Conservation (phyloP, 2,797 vertebrate genomes). For the Garrulus glandarius region DNA sequence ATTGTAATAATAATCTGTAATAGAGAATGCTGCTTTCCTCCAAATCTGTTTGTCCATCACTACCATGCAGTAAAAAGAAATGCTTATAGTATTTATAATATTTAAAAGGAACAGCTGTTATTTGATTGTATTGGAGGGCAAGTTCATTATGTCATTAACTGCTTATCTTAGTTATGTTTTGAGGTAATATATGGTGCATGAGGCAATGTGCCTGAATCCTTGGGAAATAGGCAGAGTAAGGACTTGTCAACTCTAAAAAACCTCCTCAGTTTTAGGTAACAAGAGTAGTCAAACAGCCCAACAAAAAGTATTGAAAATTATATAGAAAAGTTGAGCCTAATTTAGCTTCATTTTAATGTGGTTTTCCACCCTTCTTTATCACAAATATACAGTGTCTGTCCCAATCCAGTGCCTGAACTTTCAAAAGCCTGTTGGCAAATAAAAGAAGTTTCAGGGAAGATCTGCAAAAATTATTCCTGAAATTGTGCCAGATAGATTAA, state of each 20-base stretch:
- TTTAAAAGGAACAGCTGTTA: neutral
- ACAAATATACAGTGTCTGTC: neutral
- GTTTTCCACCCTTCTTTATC: neutral
- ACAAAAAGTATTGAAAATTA: neutral
- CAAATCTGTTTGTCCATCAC: neutral
- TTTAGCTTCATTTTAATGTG: neutral
- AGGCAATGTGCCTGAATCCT: neutral
- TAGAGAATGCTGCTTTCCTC: neutral
- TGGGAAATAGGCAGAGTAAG: neutral
- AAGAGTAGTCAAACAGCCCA: neutral
- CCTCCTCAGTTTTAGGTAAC: neutral
- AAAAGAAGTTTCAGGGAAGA: neutral
- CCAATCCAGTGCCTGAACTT: neutral
- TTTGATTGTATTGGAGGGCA: neutral
- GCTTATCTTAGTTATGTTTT: neutral
- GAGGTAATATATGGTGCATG: neutral
- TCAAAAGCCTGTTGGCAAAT: neutral
- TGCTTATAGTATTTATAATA: neutral
- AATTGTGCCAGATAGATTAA: neutral
- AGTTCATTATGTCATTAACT: neutral
- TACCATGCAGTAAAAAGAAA: neutral
- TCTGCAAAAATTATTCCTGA: neutral
- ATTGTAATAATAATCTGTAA: neutral
- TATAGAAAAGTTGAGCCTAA: neutral
- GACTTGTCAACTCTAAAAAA: neutral